Percentiles rank a stretch among this genome's conserved stretches.
Evolutionary conservation across 2,888 invertebrate species (phyloP).

Genomic region (Andrena dorsata): DNA sequence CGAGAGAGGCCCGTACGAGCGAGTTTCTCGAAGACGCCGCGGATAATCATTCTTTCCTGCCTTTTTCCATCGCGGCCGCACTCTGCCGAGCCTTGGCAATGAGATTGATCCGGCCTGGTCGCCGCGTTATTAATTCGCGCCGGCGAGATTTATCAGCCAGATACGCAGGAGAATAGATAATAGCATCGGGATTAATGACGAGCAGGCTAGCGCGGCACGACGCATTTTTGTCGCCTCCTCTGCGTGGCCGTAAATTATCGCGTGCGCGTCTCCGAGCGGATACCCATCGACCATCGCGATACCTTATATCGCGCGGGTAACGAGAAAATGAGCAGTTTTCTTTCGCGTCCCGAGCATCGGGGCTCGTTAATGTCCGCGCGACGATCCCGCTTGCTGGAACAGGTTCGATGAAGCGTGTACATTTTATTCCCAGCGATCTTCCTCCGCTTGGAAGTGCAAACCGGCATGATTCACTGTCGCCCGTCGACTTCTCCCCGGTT

Average conservation of each 20-base stretch:
- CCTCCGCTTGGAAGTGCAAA: too few species aligned
- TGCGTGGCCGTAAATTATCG: constrained; percentile 48
- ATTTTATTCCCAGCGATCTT: too few species aligned
- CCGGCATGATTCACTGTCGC: too few species aligned
- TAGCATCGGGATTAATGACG: constrained; percentile 56
- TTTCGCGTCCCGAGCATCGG: neutral
- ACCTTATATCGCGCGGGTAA: constrained; percentile 49
- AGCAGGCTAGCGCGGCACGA: constrained; percentile 16
- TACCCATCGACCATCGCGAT: constrained; percentile 17
- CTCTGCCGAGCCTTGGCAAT: constrained; percentile 62
- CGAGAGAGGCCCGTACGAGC: constrained; percentile 38
- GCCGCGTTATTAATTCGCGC: constrained; percentile 56
- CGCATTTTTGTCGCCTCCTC: constrained; percentile 20
- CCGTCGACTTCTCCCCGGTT: too few species aligned
- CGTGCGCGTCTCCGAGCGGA: constrained; percentile 11
- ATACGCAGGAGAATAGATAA: constrained; percentile 42
- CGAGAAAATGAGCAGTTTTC: constrained; percentile 37
- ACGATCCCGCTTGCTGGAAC: neutral
- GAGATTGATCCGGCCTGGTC: constrained; percentile 59
- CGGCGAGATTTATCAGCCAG: constrained; percentile 55
- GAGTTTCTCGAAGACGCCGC: constrained; percentile 47
- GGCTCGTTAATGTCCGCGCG: neutral
- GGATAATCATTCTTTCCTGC: constrained; percentile 39
- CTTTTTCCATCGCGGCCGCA: neutral
- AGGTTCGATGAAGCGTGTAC: neutral